phyloP scores from a whole-genome alignment of 2,113 vertebrate genomes.

The Ursus arctos region DNA sequence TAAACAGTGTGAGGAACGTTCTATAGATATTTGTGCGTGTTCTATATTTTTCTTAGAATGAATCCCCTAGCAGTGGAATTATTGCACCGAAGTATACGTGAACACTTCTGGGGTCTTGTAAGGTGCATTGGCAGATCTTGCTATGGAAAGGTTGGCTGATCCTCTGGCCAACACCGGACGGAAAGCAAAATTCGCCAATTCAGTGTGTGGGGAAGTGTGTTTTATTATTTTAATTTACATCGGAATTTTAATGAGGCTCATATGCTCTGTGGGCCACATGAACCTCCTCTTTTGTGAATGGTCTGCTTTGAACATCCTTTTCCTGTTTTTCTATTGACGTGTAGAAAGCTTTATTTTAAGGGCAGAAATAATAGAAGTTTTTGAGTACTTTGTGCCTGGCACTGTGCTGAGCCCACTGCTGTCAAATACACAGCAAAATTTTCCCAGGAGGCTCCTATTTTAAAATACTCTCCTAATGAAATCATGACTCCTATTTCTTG shows the following conservation, averaged over 20 bases:
- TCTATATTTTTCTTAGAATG: neutral
- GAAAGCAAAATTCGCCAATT: neutral
- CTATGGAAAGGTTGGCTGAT: neutral
- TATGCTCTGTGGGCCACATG: neutral
- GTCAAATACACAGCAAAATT: neutral
- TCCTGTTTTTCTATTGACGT: neutral
- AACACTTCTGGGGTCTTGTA: neutral
- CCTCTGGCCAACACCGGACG: neutral
- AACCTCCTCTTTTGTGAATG: neutral
- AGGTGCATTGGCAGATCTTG: neutral
- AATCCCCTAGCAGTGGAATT: neutral
- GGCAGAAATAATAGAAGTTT: neutral
- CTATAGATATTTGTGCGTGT: neutral
- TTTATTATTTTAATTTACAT: conserved; percentile 12
- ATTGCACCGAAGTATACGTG: neutral
- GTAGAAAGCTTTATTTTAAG: neutral
- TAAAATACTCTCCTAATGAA: conserved; percentile 55
- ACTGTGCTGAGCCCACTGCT: neutral
- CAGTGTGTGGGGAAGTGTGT: neutral
- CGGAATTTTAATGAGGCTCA: neutral
- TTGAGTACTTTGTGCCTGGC: neutral
- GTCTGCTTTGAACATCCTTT: neutral
- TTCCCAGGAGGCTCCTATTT: conserved; percentile 1
- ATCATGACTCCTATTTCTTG: conserved; percentile 51
- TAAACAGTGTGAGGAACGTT: neutral